Conservation (phyloP, 2,797 vertebrate genomes). For the Aphelocoma californica region DNA sequence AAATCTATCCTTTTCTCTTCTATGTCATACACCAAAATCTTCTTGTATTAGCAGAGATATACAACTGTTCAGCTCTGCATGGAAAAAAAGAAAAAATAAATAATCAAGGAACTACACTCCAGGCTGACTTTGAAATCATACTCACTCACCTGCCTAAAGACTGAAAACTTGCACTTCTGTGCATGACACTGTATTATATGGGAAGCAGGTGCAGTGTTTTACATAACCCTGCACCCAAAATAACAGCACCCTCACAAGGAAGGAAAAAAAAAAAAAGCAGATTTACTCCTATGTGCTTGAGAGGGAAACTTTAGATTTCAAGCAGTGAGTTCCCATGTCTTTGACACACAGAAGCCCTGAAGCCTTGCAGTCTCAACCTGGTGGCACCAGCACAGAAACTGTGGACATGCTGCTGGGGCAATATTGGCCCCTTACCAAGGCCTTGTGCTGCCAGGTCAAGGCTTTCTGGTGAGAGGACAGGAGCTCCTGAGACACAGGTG, state of each 20-base stretch:
- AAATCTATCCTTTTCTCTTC: not conserved
- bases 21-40: not conserved
- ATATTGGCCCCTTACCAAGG: accelerated
- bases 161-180: not conserved
- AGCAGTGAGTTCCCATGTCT: not conserved
- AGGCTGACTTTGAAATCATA: not conserved
- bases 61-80: not conserved
- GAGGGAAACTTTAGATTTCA: not conserved
- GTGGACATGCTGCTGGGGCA: not conserved
- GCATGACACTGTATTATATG: not conserved
- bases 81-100: not conserved
- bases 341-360: not conserved
- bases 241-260: not conserved
- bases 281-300: not conserved
- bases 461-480: not conserved
- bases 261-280: accelerated
- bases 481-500: not conserved
- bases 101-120: not conserved
- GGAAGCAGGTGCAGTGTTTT: not conserved
- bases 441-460: not conserved
- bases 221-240: not conserved
- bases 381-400: not conserved
- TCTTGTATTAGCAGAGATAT: not conserved
- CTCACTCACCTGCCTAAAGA: not conserved
- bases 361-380: not conserved